Conservation (phyloP, 2,113 vertebrate genomes). For the Pseudolaguvia tuberculata region DNA sequence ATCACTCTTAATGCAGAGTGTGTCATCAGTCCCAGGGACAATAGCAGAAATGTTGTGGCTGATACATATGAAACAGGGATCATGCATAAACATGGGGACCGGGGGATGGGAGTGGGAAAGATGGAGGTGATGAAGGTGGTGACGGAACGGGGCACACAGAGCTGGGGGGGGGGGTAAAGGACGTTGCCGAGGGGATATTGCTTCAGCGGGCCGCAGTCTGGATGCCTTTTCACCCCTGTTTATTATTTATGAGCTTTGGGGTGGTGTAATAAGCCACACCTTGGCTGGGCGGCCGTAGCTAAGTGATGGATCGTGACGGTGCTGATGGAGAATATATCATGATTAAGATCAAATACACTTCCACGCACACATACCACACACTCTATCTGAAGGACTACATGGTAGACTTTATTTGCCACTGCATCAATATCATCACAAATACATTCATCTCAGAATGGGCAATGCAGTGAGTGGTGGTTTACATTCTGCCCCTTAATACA, state of each 20-base stretch:
- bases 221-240: constrained; percentile 87
- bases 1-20: constrained; percentile 98
- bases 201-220: constrained; percentile 62
- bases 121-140: constrained; percentile 82
- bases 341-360: constrained; percentile 90
- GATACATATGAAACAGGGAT: constrained; percentile 99
- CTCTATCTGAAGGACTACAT: constrained; percentile 39
- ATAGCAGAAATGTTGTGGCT: constrained; percentile 94
- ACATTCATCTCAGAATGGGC: constrained; percentile 25
- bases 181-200: constrained; percentile 45
- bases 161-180: constrained; percentile 31
- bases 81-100: constrained; percentile 98
- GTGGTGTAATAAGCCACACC: constrained; percentile 93
- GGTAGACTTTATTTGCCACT: constrained; percentile 30
- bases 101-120: constrained; percentile 51
- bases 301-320: constrained; percentile 92
- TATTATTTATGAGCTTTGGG: constrained; percentile 93
- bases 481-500: neutral
- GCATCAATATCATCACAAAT: constrained; percentile 41
- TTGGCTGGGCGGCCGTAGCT: constrained; percentile 82
- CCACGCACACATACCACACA: constrained; percentile 46
- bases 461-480: neutral
- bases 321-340: constrained; percentile 85
- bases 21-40: constrained; percentile 99
- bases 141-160: constrained; percentile 61